Evolutionary conservation across 2,797 vertebrate species (phyloP).

Genomic region (Gymnothorax reevesii): DNA sequence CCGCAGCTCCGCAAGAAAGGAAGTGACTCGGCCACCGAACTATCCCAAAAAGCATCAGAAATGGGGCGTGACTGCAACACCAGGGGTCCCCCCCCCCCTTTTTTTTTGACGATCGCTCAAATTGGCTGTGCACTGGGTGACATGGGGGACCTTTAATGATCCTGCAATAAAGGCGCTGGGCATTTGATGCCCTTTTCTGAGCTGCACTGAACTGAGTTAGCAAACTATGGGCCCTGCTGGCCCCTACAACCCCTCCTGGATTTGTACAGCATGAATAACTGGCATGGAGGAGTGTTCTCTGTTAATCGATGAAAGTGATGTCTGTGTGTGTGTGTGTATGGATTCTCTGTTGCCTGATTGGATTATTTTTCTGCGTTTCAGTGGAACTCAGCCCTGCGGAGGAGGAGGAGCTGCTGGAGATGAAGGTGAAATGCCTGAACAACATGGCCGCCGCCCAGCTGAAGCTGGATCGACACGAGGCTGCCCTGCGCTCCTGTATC

Average conservation of each 20-base stretch:
- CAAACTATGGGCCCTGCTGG: no score
- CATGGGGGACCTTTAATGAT: neutral
- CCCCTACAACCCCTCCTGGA: no score
- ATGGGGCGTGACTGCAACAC: no score
- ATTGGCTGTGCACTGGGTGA: no score
- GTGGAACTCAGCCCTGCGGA: conserved; percentile 86
- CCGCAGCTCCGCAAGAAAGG: no score
- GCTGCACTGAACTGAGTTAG: neutral
- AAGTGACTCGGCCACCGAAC: no score
- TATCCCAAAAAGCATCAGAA: no score
- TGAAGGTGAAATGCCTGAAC: conserved; percentile 96
- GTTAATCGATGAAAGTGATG: neutral
- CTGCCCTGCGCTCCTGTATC: conserved; percentile 87
- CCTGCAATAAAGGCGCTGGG: neutral
- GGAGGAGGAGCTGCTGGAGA: conserved; percentile 82
- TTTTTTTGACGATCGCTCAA: no score
- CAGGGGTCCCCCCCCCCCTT: no score
- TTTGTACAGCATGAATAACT: no score
- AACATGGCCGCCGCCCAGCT: conserved; percentile 96
- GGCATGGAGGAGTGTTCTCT: no score
- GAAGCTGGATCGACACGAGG: conserved; percentile 91
- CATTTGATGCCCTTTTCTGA: neutral
- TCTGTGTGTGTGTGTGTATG: neutral
- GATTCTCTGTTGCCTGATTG: neutral
- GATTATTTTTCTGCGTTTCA: conserved; percentile 50